Evolutionary conservation across 1,140 invertebrate genomes (phyloP).

Genomic region (Drosophila pallidifrons): DNA sequence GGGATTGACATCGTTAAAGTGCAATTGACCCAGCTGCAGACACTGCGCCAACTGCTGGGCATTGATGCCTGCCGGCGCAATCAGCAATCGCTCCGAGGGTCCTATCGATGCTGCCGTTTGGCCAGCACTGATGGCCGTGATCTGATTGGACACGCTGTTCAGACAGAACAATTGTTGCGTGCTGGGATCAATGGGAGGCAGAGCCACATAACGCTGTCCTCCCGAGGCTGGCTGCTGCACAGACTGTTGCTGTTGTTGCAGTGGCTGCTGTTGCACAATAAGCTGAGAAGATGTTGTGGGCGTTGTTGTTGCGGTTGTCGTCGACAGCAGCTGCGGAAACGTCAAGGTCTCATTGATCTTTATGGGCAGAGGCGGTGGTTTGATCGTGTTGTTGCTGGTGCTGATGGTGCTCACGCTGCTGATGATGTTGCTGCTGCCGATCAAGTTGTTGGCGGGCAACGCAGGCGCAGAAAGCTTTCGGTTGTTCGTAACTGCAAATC

Average conservation of each 20-base stretch:
- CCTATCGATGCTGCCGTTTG: constrained; percentile 81
- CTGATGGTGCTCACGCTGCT: constrained; percentile 21
- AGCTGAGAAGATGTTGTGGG: constrained; percentile 46
- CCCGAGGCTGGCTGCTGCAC: constrained; percentile 18
- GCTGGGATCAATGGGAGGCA: constrained; percentile 80
- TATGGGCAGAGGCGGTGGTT: constrained; percentile 59
- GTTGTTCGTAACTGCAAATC: constrained; percentile 51
- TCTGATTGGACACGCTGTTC: constrained; percentile 83
- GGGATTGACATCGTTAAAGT: constrained; percentile 83
- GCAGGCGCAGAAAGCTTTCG: constrained; percentile 39
- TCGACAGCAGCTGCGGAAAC: constrained; percentile 57
- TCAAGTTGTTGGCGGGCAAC: constrained; percentile 31
- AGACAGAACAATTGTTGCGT: constrained; percentile 83
- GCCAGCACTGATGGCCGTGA: constrained; percentile 80
- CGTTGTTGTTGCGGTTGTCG: constrained; percentile 27
- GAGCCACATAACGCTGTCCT: constrained; percentile 74
- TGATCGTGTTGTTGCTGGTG: constrained; percentile 54
- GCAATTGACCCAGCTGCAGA: constrained; percentile 79
- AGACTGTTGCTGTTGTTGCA: constrained; percentile 34
- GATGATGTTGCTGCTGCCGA: constrained; percentile 30
- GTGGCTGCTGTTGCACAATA: constrained; percentile 53
- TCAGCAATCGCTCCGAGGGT: constrained; percentile 79
- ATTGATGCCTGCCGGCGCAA: constrained; percentile 83
- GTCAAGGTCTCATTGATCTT: constrained; percentile 52
- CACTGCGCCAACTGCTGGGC: constrained; percentile 84